A percentile compares a stretch with the other conserved stretches of the same genome.
These are phyloP conservation scores for Lithosia quadra DNA, from an alignment of 2,888 invertebrate species.

Conservation along the genomic window DNA sequence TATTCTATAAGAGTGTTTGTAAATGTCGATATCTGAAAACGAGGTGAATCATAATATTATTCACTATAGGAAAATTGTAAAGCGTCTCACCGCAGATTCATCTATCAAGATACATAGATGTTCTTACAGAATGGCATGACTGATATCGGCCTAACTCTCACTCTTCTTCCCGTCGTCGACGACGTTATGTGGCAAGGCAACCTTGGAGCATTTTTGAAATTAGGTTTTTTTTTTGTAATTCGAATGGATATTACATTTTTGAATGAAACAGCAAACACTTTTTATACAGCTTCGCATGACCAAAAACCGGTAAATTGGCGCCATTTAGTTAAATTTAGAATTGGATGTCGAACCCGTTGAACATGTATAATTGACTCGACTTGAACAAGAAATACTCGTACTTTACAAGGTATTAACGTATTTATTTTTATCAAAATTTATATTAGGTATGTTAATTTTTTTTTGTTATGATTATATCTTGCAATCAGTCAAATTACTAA, in stretches of 20 bases:
- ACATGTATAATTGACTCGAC: neutral
- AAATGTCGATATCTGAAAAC: too few relatives aligned
- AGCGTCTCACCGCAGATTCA: too few relatives aligned
- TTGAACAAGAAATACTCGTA: neutral
- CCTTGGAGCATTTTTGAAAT: neutral
- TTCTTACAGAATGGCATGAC: too few relatives aligned
- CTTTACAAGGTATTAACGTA: neutral
- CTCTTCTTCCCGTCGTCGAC: neutral
- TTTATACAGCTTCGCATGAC: conserved; percentile 20
- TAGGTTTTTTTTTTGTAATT: neutral
- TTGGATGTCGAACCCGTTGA: conserved; percentile 21
- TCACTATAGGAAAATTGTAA: too few relatives aligned
- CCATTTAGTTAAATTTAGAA: conserved; percentile 34
- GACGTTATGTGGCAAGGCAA: neutral
- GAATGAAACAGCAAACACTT: neutral
- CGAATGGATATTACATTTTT: neutral
- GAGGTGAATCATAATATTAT: too few relatives aligned
- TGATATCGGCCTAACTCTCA: neutral
- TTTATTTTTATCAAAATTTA: too few relatives aligned
- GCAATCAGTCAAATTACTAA: too few relatives aligned
- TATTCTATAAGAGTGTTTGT: too few relatives aligned
- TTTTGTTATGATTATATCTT: too few relatives aligned
- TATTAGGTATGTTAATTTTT: too few relatives aligned
- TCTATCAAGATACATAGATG: too few relatives aligned
- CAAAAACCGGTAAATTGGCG: conserved; percentile 37